Evolutionary conservation across 2,113 vertebrate genomes (phyloP).

Genomic region (Pogona vitticeps): DNA sequence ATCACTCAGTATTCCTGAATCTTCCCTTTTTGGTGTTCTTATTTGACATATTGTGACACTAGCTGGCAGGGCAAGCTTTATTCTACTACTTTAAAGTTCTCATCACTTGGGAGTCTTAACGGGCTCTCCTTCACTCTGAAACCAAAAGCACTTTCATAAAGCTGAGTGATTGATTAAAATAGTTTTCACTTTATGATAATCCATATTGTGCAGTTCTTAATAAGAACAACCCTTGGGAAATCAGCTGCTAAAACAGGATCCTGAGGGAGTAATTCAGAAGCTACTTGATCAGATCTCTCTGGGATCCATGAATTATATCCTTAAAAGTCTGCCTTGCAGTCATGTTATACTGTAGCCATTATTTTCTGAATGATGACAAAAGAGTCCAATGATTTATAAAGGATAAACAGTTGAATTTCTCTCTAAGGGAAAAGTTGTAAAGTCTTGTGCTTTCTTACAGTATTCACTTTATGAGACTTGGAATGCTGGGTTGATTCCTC

Average conservation of each 20-base stretch:
- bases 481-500: not conserved
- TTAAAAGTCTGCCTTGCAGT: not conserved
- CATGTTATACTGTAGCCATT: not conserved
- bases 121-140: slow-evolving; percentile 21
- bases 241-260: slow-evolving; percentile 44
- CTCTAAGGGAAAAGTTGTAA: not conserved
- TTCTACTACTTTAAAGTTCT: not conserved
- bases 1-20: not conserved
- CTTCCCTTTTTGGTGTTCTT: not conserved
- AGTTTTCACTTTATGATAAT: not conserved
- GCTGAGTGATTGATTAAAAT: not conserved
- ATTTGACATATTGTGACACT: not conserved
- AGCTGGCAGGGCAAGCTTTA: no score
- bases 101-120: slow-evolving; percentile 1
- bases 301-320: not conserved
- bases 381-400: not conserved
- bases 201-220: not conserved
- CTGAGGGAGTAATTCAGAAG: not conserved
- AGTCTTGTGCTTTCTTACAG: not conserved
- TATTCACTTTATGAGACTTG: not conserved
- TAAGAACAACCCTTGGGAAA: slow-evolving; percentile 29
- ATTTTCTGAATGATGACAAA: not conserved
- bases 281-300: not conserved
- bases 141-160: slow-evolving; percentile 4
- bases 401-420: not conserved